These are phyloP conservation scores for Anguilla japonica DNA, from an alignment of 2,113 vertebrate species.

Conservation along the genomic window DNA sequence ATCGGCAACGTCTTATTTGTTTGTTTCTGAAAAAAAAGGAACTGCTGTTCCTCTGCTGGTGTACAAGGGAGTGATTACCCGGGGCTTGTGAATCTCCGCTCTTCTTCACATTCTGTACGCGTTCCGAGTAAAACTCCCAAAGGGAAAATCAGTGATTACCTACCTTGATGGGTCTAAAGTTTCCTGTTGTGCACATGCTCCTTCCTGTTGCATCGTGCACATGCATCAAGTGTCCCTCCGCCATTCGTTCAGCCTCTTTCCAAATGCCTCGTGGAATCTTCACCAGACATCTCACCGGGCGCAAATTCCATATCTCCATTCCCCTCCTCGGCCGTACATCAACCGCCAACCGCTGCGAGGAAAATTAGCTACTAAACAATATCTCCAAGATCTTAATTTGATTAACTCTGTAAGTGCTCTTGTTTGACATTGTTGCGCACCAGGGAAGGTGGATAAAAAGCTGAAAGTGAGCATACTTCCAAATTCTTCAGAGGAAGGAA, in stretches of 20 bases:
- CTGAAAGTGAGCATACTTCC: background rate
- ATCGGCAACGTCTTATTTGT: background rate
- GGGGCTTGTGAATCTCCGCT: background rate
- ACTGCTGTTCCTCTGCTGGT: background rate
- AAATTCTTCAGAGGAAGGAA: background rate
- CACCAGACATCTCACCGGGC: background rate
- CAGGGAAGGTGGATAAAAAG: background rate
- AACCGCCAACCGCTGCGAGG: background rate
- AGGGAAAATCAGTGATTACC: background rate
- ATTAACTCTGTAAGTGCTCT: background rate
- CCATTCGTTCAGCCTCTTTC: background rate
- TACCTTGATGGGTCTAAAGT: background rate
- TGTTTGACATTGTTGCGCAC: background rate
- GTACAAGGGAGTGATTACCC: background rate
- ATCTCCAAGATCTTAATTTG: background rate
- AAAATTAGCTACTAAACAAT: conserved; percentile 1
- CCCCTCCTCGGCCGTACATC: background rate
- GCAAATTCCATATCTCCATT: background rate
- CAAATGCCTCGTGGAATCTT: background rate
- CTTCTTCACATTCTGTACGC: background rate
- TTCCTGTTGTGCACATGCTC: background rate
- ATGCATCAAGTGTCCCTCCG: background rate
- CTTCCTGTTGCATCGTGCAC: background rate
- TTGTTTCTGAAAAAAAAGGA: background rate
- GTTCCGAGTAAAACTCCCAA: background rate